Evolutionary conservation across 2,113 vertebrate genomes (phyloP).

Genomic region (Charina bottae): DNA sequence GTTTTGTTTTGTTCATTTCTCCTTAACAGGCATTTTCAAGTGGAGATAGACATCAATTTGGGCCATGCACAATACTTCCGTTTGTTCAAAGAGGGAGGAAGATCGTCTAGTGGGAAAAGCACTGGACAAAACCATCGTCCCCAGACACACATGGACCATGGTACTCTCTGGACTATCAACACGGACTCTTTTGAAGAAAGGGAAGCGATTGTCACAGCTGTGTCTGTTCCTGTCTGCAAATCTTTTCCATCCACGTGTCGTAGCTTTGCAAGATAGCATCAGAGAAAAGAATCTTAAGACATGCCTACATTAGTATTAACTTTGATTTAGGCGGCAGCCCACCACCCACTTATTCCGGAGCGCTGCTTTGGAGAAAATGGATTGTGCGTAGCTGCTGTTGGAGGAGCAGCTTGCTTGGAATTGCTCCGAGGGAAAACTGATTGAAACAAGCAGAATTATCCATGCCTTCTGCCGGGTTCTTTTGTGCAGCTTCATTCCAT

Average conservation of each 20-base stretch:
- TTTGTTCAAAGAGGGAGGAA: not conserved
- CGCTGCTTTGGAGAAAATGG: slow-evolving; percentile 1
- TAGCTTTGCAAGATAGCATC: not conserved
- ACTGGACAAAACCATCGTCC: not conserved
- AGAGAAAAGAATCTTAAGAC: not conserved
- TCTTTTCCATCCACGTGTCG: not conserved
- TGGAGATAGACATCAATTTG: not conserved
- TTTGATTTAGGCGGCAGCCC: not conserved
- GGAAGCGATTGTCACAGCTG: not conserved
- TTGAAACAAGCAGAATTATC: not conserved
- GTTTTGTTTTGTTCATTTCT: too few relatives aligned
- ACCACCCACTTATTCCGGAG: not conserved
- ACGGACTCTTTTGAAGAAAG: not conserved
- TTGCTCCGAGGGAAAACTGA: not conserved
- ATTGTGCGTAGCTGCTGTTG: not conserved
- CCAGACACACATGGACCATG: slow-evolving; percentile 24
- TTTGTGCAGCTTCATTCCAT: slow-evolving; percentile 16
- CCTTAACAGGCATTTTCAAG: not conserved
- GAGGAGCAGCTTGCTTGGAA: not conserved
- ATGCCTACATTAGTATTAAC: not conserved
- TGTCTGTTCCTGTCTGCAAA: not conserved
- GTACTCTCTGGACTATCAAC: not conserved
- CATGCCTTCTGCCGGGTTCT: not conserved
- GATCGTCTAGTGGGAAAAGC: not conserved
- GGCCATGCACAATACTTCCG: not conserved